Evolutionary conservation across 2,888 invertebrate genomes (phyloP).

Genomic region (Brachycybe producta): DNA sequence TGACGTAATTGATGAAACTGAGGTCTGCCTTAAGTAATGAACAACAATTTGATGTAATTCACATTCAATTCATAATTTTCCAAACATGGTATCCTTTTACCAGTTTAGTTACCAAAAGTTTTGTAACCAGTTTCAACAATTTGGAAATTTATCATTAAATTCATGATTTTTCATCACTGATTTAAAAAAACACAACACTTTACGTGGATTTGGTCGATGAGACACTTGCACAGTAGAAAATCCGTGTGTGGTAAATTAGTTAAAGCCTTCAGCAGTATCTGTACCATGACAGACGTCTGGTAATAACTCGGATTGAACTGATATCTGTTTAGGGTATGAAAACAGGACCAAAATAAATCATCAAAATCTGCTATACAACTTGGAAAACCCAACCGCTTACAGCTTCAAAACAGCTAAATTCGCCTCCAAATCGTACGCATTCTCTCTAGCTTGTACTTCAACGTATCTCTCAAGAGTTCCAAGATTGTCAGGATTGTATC

Average conservation of each 20-base stretch:
- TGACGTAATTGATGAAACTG: no score
- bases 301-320: conserved; percentile 86
- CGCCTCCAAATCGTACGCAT: conserved; percentile 91
- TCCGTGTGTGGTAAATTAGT: conserved; percentile 97
- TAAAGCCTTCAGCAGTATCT: conserved; percentile 84
- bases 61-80: no score
- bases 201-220: conserved; percentile 64
- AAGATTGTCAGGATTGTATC: conserved; percentile 93
- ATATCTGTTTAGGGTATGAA: conserved; percentile 49
- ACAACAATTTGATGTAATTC: no score
- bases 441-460: conserved; percentile 80
- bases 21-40: no score
- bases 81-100: no score
- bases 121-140: no score
- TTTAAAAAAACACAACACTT: conserved; percentile 17
- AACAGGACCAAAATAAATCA: conserved; percentile 12
- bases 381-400: conserved; percentile 27
- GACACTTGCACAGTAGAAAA: conserved; percentile 93
- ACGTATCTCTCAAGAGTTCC: conserved; percentile 82
- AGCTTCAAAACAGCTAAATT: conserved; percentile 91
- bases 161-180: conserved; percentile 2
- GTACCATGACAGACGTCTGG: conserved; percentile 68
- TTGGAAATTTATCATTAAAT: conserved; percentile 16
- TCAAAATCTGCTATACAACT: conserved; percentile 2
- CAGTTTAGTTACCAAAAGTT: no score